Base-by-base conservation (phyloP, 2,113 vertebrate species). In the Fulmarus glacialis region DNA sequence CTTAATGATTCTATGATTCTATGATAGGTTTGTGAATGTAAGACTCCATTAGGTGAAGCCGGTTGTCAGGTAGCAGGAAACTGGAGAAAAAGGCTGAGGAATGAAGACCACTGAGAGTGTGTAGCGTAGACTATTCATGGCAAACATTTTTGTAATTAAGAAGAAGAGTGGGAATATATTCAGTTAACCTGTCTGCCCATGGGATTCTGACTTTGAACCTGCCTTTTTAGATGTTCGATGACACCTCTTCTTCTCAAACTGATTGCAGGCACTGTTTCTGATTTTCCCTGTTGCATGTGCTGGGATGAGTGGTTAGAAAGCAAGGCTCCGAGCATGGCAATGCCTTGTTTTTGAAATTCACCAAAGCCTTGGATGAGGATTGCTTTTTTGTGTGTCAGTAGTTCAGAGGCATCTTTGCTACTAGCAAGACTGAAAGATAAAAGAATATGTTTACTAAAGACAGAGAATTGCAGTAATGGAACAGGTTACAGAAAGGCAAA, bases 71-170 rank as follows among this genome's bases (percentile, higher is more conserved):
- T 63, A 48, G 4, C 23, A 26, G n/a, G 36, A 82, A 58, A 19
- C 53, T 45, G 71, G 48, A 82, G 66, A 42, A 78, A 12, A 29
- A 45, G 47, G 38, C 42, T 74, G 77, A 68, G 42, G 59, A 43
- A 22, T n/a, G 36, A 67, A 45, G 36, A 36, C 8, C 29, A 36
- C 47, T 32, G 34, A 23, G 47, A 22, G 30, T 4, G 8, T 9
- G 17, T 30, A 19, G 40, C 0, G 0, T 1, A 12, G 30, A 38
- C 42, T 47, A 3, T 18, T 67, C 4, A 12, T 60, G 0, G 1
- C 20, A 67, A 67, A 59, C 8, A 5, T 23, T 75, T 79, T 58
- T 53, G 20, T 38, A 26, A 36, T 42, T 32, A 27, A 45, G 15
- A 27, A 45, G 15, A 32, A 48, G 11, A 72, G 29, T 24, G 24